Conservation (phyloP, 1,140 invertebrate genomes). For the Nasonia longicornis region DNA sequence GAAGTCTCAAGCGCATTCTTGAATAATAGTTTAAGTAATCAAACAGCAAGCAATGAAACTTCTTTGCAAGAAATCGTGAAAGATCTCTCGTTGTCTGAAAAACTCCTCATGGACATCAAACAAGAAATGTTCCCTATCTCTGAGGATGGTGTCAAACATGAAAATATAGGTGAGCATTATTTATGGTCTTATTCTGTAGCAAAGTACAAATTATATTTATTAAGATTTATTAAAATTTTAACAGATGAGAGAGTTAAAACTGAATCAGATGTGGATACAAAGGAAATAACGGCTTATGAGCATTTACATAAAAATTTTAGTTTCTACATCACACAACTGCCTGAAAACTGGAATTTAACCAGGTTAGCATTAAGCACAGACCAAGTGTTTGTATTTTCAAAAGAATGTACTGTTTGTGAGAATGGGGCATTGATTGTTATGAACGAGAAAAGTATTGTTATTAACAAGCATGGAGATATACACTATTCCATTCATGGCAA, state of each 20-base stretch:
- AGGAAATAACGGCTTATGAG: constrained; percentile 18
- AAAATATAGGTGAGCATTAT: constrained; percentile 26
- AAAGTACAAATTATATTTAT: not conserved
- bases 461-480: constrained; percentile 24
- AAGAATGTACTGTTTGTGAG: constrained; percentile 43
- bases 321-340: constrained; percentile 18
- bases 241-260: constrained; percentile 18
- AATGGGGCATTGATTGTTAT: constrained; percentile 28
- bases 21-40: not conserved
- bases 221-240: not conserved
- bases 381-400: constrained; percentile 41
- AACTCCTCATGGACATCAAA: constrained; percentile 36
- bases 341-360: constrained; percentile 40
- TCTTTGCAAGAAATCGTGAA: constrained; percentile 28
- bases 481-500: constrained; percentile 41
- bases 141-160: constrained; percentile 27
- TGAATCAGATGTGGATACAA: not conserved
- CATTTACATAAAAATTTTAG: constrained; percentile 29
- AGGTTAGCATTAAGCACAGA: constrained; percentile 25
- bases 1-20: not conserved
- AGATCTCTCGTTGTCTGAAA: constrained; percentile 35
- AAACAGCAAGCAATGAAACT: constrained; percentile 1
- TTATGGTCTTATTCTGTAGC: not conserved
- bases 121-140: constrained; percentile 27
- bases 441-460: constrained; percentile 45